A percentile compares a stretch with the other conserved stretches of the same genome.
Conservation (phyloP, 2,888 invertebrate species). For the Carterocephalus palaemon region DNA sequence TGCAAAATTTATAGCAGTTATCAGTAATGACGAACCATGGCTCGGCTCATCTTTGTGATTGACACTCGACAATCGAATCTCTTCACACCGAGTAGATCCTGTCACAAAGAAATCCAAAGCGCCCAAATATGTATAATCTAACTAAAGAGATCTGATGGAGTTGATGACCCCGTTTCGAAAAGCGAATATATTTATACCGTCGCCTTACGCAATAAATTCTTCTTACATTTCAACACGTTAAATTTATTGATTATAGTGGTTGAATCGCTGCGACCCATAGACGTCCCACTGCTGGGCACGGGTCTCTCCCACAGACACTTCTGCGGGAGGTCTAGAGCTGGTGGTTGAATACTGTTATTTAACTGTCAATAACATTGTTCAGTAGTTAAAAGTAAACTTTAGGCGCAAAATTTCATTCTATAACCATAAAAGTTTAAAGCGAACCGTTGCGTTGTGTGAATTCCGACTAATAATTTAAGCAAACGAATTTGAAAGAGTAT, state of each 20-base stretch:
- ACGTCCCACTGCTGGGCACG: too few relatives aligned
- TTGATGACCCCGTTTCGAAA: slow-evolving; percentile 20
- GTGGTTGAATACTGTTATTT: slow-evolving; percentile 28
- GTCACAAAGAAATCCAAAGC: slow-evolving; percentile 16
- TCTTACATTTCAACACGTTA: slow-evolving; percentile 26
- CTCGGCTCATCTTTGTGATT: slow-evolving; percentile 35
- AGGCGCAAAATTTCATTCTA: too few relatives aligned
- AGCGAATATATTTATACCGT: slow-evolving; percentile 20
- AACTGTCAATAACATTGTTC: too few relatives aligned
- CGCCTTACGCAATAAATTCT: slow-evolving; percentile 25
- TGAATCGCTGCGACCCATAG: too few relatives aligned
- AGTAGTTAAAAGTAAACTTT: too few relatives aligned
- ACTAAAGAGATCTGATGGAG: slow-evolving; percentile 9
- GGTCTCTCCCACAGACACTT: too few relatives aligned
- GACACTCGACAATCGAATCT: slow-evolving; percentile 39
- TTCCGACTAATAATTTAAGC: too few relatives aligned
- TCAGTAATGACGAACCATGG: slow-evolving; percentile 43
- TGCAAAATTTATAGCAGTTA: slow-evolving; percentile 48
- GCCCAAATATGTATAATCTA: slow-evolving; percentile 8
- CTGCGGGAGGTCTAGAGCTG: too few relatives aligned
- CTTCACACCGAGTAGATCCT: slow-evolving; percentile 28
- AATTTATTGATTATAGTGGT: slow-evolving; percentile 36
- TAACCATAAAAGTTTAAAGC: too few relatives aligned
- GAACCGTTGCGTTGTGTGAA: too few relatives aligned
- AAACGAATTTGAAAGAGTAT: too few relatives aligned